Evolutionary conservation across 1,140 invertebrate species (phyloP).

Genomic region (Apis florea): DNA sequence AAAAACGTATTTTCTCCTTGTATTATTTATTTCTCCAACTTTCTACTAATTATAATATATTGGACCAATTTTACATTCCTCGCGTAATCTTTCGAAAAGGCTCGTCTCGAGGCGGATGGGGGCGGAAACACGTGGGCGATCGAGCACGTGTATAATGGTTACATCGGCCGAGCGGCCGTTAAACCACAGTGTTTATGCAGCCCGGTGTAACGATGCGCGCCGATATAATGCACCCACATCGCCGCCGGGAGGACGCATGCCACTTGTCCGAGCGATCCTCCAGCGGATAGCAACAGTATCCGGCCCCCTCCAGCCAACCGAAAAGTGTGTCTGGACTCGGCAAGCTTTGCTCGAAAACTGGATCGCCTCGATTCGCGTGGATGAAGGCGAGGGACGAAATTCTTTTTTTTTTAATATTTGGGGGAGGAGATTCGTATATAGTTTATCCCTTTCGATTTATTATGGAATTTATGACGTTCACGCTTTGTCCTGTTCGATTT

Average conservation of each 20-base stretch:
- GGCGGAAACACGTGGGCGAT: conserved; percentile 76
- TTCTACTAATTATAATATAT: too few species aligned
- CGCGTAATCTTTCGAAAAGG: too few species aligned
- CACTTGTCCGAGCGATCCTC: conserved; percentile 53
- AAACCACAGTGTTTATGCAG: conserved; percentile 72
- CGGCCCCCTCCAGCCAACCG: conserved; percentile 27
- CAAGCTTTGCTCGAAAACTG: background rate
- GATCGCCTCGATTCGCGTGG: conserved; percentile 8
- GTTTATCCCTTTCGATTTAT: too few species aligned
- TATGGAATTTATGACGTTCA: too few species aligned
- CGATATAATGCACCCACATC: conserved; percentile 76
- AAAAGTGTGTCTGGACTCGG: conserved; percentile 12
- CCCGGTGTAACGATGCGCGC: conserved; percentile 57
- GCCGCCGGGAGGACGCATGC: conserved; percentile 39
- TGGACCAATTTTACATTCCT: too few species aligned
- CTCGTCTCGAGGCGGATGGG: conserved; percentile 57
- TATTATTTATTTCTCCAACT: too few species aligned
- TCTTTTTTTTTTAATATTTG: too few species aligned
- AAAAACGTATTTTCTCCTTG: too few species aligned
- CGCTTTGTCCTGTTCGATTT: too few species aligned
- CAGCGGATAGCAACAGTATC: conserved; percentile 21
- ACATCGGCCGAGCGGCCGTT: conserved; percentile 63
- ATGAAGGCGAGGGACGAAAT: background rate
- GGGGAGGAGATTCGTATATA: too few species aligned
- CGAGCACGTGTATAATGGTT: conserved; percentile 72